Base-by-base conservation (phyloP, 1,140 invertebrate genomes). In the Drosophila ercepeae region DNA sequence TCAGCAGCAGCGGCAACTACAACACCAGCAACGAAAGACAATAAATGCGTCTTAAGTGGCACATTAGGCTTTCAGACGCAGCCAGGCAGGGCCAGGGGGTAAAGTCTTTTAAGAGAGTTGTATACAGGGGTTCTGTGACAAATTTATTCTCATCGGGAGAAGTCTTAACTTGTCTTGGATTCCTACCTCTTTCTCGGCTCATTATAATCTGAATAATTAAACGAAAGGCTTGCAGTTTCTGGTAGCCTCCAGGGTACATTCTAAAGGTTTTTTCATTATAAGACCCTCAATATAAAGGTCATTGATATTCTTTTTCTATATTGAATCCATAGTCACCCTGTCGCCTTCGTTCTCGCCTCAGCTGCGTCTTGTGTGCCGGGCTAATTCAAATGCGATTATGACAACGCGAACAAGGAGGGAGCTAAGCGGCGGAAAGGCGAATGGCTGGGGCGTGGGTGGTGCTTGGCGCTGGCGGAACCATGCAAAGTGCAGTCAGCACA, bases 351-450 rank as follows among this genome's bases (percentile, higher is more conserved):
- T 46, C n/a, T 42, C 14, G 48, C 36, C 29, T 21, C 46, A 74
- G 50, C 46, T 54, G 57, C 69, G 69, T 67, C 79, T 71, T 77
- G 82, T 86, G 68, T 88, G 82, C 82, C 57, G 64, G 88, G 82
- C 82, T 86, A 86, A 86, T 86, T 86, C 82, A 86, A 86, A 86
- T 86, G 82, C 82, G 82, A 86, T 86, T 86, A 86, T 86, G 82
- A 88, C 82, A 86, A 75, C 77, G 82, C 73, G 81, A 86, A 74
- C 81, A 81, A 81, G 54, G 72, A 45, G 29, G 48, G 51, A 52
- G 71, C 9, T 29, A 41, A 45, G 72, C 21, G 19, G 16, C 29
- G 52, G 5, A 9, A 49, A 23, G 8, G 46, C 19, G 41, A 13
- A 5, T 9, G 16, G 29, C 14, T 1, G 27, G 25, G 29, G 42